These are phyloP conservation scores for Syngnathus scovelli DNA, from an alignment of 2,113 vertebrate genomes.

Conservation along the genomic window DNA sequence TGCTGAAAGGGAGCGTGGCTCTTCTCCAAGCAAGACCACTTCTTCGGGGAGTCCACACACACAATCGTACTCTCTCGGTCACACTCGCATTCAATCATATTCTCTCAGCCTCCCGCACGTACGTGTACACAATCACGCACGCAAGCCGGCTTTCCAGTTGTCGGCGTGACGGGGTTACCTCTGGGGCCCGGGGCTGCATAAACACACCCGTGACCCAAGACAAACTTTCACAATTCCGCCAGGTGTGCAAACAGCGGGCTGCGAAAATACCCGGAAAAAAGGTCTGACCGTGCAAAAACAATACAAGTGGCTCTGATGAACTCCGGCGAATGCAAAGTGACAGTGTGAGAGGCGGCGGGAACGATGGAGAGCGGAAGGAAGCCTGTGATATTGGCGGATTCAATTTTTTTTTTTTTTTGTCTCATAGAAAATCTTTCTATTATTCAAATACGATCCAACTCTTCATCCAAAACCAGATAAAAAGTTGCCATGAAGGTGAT, in stretches of 20 bases:
- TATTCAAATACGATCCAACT: background rate
- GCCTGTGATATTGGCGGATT: background rate
- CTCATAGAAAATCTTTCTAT: too few relatives aligned
- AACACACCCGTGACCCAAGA: slow-evolving; percentile 72
- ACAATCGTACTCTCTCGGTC: background rate
- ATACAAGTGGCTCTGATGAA: slow-evolving; percentile 56
- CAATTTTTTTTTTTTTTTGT: too few relatives aligned
- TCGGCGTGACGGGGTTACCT: slow-evolving; percentile 67
- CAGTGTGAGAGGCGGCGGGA: slow-evolving; percentile 3
- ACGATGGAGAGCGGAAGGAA: background rate
- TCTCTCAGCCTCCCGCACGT: background rate
- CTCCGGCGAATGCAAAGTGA: slow-evolving; percentile 19
- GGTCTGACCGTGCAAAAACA: slow-evolving; percentile 61
- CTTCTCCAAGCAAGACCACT: slow-evolving; percentile 61
- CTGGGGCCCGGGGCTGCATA: slow-evolving; percentile 62
- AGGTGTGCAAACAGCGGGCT: slow-evolving; percentile 68
- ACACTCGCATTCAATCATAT: background rate
- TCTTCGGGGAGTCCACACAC: slow-evolving; percentile 59
- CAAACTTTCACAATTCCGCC: slow-evolving; percentile 69
- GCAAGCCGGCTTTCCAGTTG: slow-evolving; percentile 51
- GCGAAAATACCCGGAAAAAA: slow-evolving; percentile 56
- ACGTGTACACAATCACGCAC: background rate
- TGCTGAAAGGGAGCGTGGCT: slow-evolving; percentile 65
- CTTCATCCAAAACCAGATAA: background rate
- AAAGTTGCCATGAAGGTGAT: background rate